These are phyloP conservation scores for Brachyistius frenatus DNA, from an alignment of 2,113 vertebrate species.

Conservation along the genomic window DNA sequence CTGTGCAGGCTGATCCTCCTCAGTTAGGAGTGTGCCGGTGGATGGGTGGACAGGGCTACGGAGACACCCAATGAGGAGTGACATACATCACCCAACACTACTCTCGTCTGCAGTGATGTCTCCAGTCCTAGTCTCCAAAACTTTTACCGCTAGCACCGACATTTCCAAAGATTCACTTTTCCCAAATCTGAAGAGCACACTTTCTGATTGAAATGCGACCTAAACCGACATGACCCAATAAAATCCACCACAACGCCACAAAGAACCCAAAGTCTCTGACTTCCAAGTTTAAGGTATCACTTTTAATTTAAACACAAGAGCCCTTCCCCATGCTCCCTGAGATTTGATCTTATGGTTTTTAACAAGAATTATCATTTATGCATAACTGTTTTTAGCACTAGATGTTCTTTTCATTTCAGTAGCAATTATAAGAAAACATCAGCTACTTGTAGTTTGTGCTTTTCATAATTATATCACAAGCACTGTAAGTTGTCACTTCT, in stretches of 20 bases:
- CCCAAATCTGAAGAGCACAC: not conserved
- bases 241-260: not conserved
- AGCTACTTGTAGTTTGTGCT: no score
- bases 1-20: slow-evolving; percentile 29
- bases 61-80: slow-evolving; percentile 34
- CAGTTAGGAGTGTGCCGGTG: slow-evolving; percentile 20
- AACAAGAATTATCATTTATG: no score
- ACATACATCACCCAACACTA: slow-evolving; percentile 40
- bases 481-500: no score
- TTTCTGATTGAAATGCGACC: not conserved
- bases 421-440: no score
- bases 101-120: slow-evolving; percentile 9
- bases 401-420: no score
- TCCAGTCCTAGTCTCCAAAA: slow-evolving; percentile 10
- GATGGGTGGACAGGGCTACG: not conserved
- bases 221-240: not conserved
- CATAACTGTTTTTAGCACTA: no score
- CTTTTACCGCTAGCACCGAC: not conserved
- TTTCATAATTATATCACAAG: no score
- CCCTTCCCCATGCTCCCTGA: no score
- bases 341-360: no score
- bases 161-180: slow-evolving; percentile 9
- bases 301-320: no score
- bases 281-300: no score
- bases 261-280: not conserved